Evolutionary conservation across 2,797 vertebrate genomes (phyloP), one percentile per base, ranked within the genome.

Genomic region (Tenualosa thibaudeaui): DNA sequence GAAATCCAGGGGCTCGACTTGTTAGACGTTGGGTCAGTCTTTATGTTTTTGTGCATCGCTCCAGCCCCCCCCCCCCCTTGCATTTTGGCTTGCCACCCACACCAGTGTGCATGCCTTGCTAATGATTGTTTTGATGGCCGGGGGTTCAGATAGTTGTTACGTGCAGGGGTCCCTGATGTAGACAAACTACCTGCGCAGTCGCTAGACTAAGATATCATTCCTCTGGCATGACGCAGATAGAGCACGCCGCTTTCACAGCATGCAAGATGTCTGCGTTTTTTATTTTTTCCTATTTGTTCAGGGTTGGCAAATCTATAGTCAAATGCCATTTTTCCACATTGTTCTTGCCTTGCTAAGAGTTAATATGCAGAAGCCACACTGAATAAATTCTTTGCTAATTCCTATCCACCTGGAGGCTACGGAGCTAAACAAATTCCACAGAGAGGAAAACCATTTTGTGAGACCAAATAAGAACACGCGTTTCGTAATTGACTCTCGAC

Each of bases 401-500:
- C 92, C 89, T 87, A 90, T 88, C 81, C 88, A 90, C 93, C 93
- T 94, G 86, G 56, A 91, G 93, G 93, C 93, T 87, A 90, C 89
- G 90, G 89, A 89, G 90, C 88, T 90, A 92, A 93, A 93, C 90
- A 92, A 93, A 92, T 92, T 85, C 89, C 89, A 90, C 88, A 62
- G 89, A 92, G 84, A 89, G 85, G 75, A 87, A 92, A 93, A 83
- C 87, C 90, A 89, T 92, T 88, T 91, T 90, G 91, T 89, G 88
- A 91, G 91, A 88, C 87, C 91, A 92, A 92, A 94, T 92, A 94
- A 91, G 91, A 95, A 92, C 92, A 93, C 91, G 90, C 91, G 90
- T 90, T 87, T 93, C 92, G 93, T 95, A 95, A 95, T 92, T 92
- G 93, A 94, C 93, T 93, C 90, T 91, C 93, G 87, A 89, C 89